phyloP scores from a whole-genome alignment of 2,888 invertebrate species.

The Cephus nigrinus region DNA sequence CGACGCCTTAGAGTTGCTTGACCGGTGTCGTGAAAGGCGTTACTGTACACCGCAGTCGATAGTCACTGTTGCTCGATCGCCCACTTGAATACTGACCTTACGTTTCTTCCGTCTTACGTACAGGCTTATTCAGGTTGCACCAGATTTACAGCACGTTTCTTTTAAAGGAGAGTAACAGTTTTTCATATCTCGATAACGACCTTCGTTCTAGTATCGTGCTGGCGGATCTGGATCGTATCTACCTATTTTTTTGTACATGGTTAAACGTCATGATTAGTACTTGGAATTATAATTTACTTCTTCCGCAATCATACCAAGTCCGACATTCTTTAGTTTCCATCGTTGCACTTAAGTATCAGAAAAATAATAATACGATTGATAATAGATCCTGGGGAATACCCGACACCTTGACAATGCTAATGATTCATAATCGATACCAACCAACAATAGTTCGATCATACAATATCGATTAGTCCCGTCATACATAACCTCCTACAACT shows the following conservation, averaged over 20 bases:
- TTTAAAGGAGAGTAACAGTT: not conserved
- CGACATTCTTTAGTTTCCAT: not conserved
- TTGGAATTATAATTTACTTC: not conserved
- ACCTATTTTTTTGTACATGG: not conserved
- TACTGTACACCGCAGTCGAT: not conserved
- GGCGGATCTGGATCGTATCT: not conserved
- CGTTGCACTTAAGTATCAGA: not conserved
- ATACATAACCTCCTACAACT: not conserved
- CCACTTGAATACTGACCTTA: conserved; percentile 43
- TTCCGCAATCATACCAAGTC: not conserved
- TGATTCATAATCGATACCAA: not conserved
- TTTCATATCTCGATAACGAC: not conserved
- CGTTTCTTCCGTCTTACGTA: conserved; percentile 24
- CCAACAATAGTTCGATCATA: not conserved
- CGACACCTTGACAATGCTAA: not conserved
- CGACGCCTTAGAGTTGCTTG: not conserved
- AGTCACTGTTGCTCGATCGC: not conserved
- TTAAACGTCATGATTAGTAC: not conserved
- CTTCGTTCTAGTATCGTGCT: not conserved
- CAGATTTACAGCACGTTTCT: not conserved
- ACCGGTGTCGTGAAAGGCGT: not conserved
- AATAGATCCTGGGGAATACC: not conserved
- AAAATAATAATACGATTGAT: not conserved
- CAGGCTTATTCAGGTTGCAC: not conserved
- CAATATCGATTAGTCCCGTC: not conserved